Conservation (phyloP, 2,888 invertebrate genomes). For the Tetropium fuscum region DNA sequence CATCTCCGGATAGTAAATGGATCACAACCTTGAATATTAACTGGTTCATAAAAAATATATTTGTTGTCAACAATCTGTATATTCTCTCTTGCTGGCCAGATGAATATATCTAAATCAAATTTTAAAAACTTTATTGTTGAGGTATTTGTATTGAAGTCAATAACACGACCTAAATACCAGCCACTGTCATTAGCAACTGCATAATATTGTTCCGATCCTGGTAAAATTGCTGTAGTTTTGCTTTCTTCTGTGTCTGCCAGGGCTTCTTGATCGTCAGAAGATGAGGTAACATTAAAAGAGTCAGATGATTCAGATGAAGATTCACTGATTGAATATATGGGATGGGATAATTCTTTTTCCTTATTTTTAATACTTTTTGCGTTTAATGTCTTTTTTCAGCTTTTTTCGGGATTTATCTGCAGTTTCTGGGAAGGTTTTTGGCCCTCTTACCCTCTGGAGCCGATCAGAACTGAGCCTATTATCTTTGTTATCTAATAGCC, state of each 20-base stretch:
- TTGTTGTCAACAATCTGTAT: background rate
- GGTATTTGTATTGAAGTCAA: background rate
- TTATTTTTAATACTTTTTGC: no score
- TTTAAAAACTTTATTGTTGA: background rate
- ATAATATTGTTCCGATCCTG: background rate
- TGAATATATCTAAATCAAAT: background rate
- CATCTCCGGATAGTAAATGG: background rate
- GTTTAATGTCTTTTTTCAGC: no score
- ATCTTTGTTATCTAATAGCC: constrained; percentile 4
- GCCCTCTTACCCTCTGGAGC: constrained; percentile 1
- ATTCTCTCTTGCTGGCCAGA: background rate
- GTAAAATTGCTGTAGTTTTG: no score
- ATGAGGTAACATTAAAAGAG: no score
- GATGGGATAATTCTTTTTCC: no score
- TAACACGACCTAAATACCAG: background rate
- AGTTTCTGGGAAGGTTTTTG: background rate
- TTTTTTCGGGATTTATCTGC: background rate
- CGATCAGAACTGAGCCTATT: background rate
- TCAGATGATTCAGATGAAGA: no score
- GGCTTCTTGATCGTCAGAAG: no score
- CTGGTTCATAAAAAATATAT: background rate
- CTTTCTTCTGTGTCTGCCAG: no score
- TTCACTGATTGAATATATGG: no score
- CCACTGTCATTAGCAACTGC: background rate
- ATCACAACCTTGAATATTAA: background rate